These are phyloP conservation scores for Drosophila punjabiensis DNA, from an alignment of 1,140 invertebrate genomes.

Conservation along the genomic window DNA sequence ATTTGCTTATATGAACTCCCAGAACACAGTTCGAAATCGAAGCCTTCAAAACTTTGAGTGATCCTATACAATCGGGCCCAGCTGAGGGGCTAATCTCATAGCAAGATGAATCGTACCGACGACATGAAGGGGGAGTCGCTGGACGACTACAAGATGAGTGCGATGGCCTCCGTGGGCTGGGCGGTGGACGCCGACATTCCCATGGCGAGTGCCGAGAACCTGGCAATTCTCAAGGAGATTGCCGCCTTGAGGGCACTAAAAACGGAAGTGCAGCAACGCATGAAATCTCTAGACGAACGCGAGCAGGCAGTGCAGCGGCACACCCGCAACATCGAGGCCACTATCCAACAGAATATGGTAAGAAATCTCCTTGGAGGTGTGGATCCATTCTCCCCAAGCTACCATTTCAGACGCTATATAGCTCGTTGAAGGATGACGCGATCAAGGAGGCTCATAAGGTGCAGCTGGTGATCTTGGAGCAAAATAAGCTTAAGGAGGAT, in stretches of 20 bases:
- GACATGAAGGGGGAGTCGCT: slow-evolving; percentile 66
- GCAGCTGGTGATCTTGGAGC: slow-evolving; percentile 85
- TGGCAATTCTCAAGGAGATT: slow-evolving; percentile 86
- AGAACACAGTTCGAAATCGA: neutral
- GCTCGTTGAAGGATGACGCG: slow-evolving; percentile 86
- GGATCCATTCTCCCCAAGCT: neutral
- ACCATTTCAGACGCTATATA: slow-evolving; percentile 85
- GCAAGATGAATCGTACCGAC: slow-evolving; percentile 61
- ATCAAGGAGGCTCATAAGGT: slow-evolving; percentile 87
- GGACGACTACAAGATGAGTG: slow-evolving; percentile 66
- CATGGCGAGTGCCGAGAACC: slow-evolving; percentile 90
- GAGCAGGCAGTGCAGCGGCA: slow-evolving; percentile 83
- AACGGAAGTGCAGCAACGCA: slow-evolving; percentile 56
- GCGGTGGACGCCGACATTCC: slow-evolving; percentile 88
- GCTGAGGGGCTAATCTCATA: slow-evolving; percentile 3
- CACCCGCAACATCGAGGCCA: slow-evolving; percentile 84
- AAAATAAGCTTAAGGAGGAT: slow-evolving; percentile 86
- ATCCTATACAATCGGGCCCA: neutral
- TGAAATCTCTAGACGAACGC: slow-evolving; percentile 63
- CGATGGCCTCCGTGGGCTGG: slow-evolving; percentile 87
- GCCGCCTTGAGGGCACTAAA: slow-evolving; percentile 60
- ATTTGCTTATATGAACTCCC: neutral
- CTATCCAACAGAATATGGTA: slow-evolving; percentile 86
- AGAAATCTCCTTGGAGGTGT: neutral
- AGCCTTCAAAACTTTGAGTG: slow-evolving; percentile 4